These are phyloP conservation scores for Drosophila bocqueti DNA, from an alignment of 1,140 invertebrate genomes.

Conservation along the genomic window DNA sequence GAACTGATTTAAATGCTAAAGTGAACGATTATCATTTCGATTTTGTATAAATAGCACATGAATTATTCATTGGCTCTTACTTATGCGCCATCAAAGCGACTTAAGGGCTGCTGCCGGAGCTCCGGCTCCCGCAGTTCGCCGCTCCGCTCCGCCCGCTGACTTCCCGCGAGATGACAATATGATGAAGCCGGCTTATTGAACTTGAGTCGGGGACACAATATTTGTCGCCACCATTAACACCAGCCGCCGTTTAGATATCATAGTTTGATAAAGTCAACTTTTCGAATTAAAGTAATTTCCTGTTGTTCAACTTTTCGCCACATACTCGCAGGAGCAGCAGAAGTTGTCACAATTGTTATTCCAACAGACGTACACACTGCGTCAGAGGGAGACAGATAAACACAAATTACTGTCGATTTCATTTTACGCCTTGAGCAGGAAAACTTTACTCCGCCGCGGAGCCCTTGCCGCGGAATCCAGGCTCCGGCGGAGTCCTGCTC, in stretches of 20 bases:
- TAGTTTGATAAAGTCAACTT: slow-evolving; percentile 77
- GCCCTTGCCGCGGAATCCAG: slow-evolving; percentile 40
- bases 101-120: slow-evolving; percentile 35
- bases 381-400: slow-evolving; percentile 52
- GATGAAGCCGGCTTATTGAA: slow-evolving; percentile 71
- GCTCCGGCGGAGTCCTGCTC: slow-evolving; percentile 18
- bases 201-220: slow-evolving; percentile 52
- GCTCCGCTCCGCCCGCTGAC: neutral
- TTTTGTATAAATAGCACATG: slow-evolving; percentile 79
- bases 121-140: neutral
- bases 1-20: slow-evolving; percentile 81
- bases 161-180: slow-evolving; percentile 53
- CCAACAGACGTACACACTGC: slow-evolving; percentile 32
- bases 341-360: slow-evolving; percentile 82
- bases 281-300: slow-evolving; percentile 80
- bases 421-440: slow-evolving; percentile 81
- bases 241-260: slow-evolving; percentile 54
- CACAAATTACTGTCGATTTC: slow-evolving; percentile 83
- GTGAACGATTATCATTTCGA: slow-evolving; percentile 82
- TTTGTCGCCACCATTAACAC: slow-evolving; percentile 61
- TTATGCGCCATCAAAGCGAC: slow-evolving; percentile 81
- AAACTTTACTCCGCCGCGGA: slow-evolving; percentile 69
- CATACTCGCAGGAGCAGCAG: slow-evolving; percentile 23
- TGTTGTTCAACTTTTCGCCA: slow-evolving; percentile 52
- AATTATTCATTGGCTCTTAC: slow-evolving; percentile 79